Evolutionary conservation across 2,888 invertebrate species (phyloP), one percentile per base, ranked within the genome.

Genomic region (Drosophila neutralis): DNA sequence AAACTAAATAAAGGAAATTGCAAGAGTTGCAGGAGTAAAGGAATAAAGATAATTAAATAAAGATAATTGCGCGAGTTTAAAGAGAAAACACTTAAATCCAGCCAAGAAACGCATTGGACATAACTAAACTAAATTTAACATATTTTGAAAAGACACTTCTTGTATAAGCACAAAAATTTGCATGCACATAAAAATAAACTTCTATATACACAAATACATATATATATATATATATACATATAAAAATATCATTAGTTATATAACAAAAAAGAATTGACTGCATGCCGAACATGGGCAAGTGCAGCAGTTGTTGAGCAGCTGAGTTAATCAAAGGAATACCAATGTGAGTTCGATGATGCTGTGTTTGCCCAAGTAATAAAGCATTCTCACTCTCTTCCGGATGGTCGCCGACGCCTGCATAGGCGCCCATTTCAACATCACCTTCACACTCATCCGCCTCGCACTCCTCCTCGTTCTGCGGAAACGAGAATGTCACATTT

Each of bases 401-500:
- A 91, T 91, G 90, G 78, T 93, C 93, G 73, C 89, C 91, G 78
- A 88, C 91, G 78, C 85, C 89, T n/a, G 90, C 91, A 89, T 91
- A 92, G 76, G 87, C 85, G 80, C 89, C 89, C 63, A 91, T 81
- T 73, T 93, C 93, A 69, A 80, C 87, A 80, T 93, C 93, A 75
- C 87, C 91, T 73, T 93, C 93, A 88, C 92, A 92, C 78, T 93
- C 93, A 60, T 90, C 91, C 80, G 92, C 93, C 78, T 93, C 93
- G 67, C 91, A 91, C 73, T 93, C 93, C 84, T 97, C 97, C 76
- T 97, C 96, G 61, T 96, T 94, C 90, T 97, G 96, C 0, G 97
- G 97, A 69, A 98, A 94, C 2, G 98, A 96, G 92, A 98, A 98
- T 1, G 97, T 97, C 1, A 98, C 97, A 91, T 97, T 98, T 76